Evolutionary conservation across 2,888 invertebrate species (phyloP).

Genomic region (Drosophila mettleri): DNA sequence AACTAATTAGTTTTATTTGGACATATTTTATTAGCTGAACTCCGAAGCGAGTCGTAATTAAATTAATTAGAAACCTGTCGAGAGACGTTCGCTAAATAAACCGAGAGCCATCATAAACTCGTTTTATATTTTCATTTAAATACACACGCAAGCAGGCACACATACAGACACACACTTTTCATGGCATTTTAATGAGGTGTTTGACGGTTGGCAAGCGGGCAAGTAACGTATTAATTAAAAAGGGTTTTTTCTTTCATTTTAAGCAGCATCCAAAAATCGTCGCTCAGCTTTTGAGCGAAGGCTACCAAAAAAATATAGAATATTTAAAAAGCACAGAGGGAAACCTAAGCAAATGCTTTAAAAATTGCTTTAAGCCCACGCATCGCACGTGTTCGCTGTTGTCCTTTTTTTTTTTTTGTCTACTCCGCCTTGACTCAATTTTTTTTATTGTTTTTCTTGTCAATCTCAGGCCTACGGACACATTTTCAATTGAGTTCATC

Average conservation of each 20-base stretch:
- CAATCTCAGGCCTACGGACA: slow-evolving; percentile 65
- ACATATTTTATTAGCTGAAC: slow-evolving; percentile 54
- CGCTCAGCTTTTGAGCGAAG: slow-evolving; percentile 65
- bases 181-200: slow-evolving; percentile 70
- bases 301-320: slow-evolving; percentile 13
- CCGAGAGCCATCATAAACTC: slow-evolving; percentile 61
- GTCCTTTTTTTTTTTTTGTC: slow-evolving; percentile 11
- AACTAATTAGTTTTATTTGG: slow-evolving; percentile 59
- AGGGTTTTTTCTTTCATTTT: slow-evolving; percentile 52
- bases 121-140: slow-evolving; percentile 69
- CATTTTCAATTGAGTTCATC: slow-evolving; percentile 62
- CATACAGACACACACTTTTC: slow-evolving; percentile 19
- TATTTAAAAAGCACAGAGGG: slow-evolving; percentile 9
- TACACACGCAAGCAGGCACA: slow-evolving; percentile 18
- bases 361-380: slow-evolving; percentile 49
- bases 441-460: slow-evolving; percentile 32
- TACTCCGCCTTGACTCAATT: not conserved
- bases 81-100: slow-evolving; percentile 28
- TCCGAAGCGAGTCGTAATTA: slow-evolving; percentile 51
- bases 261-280: slow-evolving; percentile 46
- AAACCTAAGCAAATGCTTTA: slow-evolving; percentile 25
- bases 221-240: slow-evolving; percentile 74
- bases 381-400: slow-evolving; percentile 39
- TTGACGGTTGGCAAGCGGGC: slow-evolving; percentile 9
- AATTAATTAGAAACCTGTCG: slow-evolving; percentile 62